Conservation (phyloP, 2,797 vertebrate species). For the Anniella stebbinsi region DNA sequence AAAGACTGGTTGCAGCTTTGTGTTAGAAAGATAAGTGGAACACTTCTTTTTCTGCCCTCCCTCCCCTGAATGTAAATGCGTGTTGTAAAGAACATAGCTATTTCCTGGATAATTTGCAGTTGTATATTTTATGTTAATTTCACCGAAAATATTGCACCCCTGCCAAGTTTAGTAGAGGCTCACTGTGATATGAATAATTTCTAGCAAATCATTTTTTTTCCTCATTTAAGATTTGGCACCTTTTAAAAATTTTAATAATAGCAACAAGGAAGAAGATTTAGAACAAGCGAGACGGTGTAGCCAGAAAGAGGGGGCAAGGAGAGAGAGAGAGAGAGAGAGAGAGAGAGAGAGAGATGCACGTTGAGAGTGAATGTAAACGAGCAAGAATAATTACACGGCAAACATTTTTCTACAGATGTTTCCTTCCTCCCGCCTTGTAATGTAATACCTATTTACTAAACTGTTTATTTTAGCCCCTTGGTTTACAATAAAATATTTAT, state of each 20-base stretch:
- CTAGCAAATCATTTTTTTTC: conserved; percentile 82
- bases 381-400: conserved; percentile 86
- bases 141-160: conserved; percentile 86
- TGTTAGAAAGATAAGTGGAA: conserved; percentile 75
- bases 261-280: conserved; percentile 85
- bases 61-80: conserved; percentile 76
- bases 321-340: conserved; percentile 67
- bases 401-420: conserved; percentile 84
- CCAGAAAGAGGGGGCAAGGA: conserved; percentile 55
- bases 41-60: conserved; percentile 61
- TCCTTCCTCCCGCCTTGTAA: conserved; percentile 77
- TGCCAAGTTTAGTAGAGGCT: conserved; percentile 85
- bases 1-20: conserved; percentile 73
- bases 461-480: conserved; percentile 86
- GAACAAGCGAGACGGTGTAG: conserved; percentile 82
- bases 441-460: conserved; percentile 88
- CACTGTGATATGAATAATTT: conserved; percentile 87
- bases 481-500: conserved; percentile 89
- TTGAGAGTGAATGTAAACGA: conserved; percentile 82
- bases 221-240: conserved; percentile 87
- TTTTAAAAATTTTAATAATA: conserved; percentile 87
- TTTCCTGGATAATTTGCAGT: conserved; percentile 88
- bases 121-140: conserved; percentile 90
- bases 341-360: conserved; percentile 72
- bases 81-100: conserved; percentile 82